A percentile compares a stretch with the other conserved stretches of the same genome.
These are phyloP conservation scores for Acronicta aceris DNA, from an alignment of 2,888 invertebrate species.

Conservation along the genomic window DNA sequence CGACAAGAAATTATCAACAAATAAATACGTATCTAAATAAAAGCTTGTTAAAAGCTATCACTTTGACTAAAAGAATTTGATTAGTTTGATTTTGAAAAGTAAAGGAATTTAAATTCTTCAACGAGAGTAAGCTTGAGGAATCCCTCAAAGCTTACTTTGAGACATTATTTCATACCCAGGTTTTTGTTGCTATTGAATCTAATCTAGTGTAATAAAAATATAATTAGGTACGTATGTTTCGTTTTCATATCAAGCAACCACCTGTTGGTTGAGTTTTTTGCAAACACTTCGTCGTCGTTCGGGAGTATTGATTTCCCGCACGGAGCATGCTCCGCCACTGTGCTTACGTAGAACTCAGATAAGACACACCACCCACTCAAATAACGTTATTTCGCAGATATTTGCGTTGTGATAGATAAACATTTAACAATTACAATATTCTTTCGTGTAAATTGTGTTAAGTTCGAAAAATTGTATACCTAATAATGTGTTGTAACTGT, in stretches of 20 bases:
- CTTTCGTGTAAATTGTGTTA: constrained; percentile 19
- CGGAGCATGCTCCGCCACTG: constrained; percentile 79
- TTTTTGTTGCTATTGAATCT: no score
- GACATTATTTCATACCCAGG: no score
- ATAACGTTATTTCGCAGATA: constrained; percentile 44
- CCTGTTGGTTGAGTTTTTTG: constrained; percentile 72
- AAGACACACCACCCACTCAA: constrained; percentile 78
- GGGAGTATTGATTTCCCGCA: constrained; percentile 80
- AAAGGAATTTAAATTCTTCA: no score
- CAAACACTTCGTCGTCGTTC: constrained; percentile 55
- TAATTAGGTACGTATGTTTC: no score
- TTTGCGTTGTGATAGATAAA: constrained; percentile 32
- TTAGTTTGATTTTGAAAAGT: no score
- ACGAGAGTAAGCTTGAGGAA: no score
- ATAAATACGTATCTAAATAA: no score
- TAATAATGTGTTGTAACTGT: constrained; percentile 35
- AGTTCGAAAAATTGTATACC: constrained; percentile 29
- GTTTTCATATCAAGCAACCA: constrained; percentile 51
- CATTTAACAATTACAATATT: constrained; percentile 21
- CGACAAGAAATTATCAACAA: no score
- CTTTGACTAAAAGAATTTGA: no score
- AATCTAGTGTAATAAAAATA: no score
- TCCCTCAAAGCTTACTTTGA: no score
- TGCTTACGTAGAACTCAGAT: constrained; percentile 70
- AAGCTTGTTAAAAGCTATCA: no score